Evolutionary conservation across 2,888 invertebrate species (phyloP).

Genomic region (Eumerus sabulonum): DNA sequence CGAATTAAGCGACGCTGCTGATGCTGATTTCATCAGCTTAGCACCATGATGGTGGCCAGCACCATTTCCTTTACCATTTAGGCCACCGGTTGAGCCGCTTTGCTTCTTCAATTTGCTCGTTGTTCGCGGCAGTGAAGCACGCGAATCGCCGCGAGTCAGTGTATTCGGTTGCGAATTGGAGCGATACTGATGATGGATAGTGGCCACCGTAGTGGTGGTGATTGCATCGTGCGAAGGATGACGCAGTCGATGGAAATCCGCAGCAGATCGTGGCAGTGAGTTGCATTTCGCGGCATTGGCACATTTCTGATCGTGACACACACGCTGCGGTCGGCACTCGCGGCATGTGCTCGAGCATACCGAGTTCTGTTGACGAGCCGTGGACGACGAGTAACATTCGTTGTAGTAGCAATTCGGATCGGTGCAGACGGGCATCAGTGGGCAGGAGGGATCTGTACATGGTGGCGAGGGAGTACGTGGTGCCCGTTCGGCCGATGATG

Average conservation of each 20-base stretch:
- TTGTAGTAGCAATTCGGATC: constrained; percentile 78
- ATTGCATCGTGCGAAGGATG: constrained; percentile 58
- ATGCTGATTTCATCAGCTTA: constrained; percentile 80
- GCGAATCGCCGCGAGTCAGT: constrained; percentile 77
- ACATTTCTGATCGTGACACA: constrained; percentile 78
- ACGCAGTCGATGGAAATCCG: constrained; percentile 78
- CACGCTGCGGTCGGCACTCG: constrained; percentile 76
- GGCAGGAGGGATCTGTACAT: constrained; percentile 79
- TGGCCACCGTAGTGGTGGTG: constrained; percentile 58
- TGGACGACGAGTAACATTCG: constrained; percentile 75
- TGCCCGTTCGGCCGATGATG: constrained; percentile 78
- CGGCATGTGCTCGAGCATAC: constrained; percentile 77
- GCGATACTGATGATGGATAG: constrained; percentile 73
- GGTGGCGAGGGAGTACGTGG: constrained; percentile 76
- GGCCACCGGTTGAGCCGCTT: constrained; percentile 64
- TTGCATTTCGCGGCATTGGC: constrained; percentile 79
- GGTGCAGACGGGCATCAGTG: constrained; percentile 78
- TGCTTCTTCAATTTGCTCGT: constrained; percentile 67
- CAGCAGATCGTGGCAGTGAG: constrained; percentile 79
- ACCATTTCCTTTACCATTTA: constrained; percentile 70
- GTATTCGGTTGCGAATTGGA: constrained; percentile 78
- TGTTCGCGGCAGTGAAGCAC: constrained; percentile 73
- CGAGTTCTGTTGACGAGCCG: constrained; percentile 71
- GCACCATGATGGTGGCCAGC: constrained; percentile 68
- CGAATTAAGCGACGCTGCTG: constrained; percentile 83